Conservation (phyloP, 2,888 invertebrate genomes). For the Campopleginae sp. region DNA sequence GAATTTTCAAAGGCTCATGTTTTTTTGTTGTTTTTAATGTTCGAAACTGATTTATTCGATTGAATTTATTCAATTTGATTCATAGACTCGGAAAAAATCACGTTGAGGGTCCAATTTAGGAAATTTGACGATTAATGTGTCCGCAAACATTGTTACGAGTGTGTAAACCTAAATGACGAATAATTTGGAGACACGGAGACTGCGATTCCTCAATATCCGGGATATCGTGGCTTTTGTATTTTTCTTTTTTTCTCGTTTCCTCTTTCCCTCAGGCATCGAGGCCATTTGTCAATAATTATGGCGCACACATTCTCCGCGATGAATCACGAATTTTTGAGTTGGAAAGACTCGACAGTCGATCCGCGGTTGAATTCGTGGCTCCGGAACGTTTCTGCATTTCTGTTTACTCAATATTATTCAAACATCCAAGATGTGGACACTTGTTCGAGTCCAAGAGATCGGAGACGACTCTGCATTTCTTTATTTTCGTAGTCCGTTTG, state of each 20-base stretch:
- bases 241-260: conserved; percentile 25
- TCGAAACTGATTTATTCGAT: neutral
- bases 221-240: conserved; percentile 11
- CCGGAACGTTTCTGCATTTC: conserved; percentile 22
- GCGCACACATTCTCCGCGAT: conserved; percentile 52
- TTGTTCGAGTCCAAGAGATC: neutral
- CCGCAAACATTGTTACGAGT: neutral
- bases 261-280: conserved; percentile 25
- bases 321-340: conserved; percentile 58
- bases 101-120: neutral
- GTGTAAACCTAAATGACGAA: conserved; percentile 40
- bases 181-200: no score
- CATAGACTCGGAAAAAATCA: no score
- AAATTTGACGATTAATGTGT: conserved; percentile 14
- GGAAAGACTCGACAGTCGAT: neutral
- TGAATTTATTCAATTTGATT: no score
- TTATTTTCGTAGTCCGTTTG: neutral
- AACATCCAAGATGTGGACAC: conserved; percentile 42
- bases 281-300: conserved; percentile 59
- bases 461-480: neutral
- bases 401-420: conserved; percentile 62
- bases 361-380: conserved; percentile 38
- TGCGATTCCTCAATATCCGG: conserved; percentile 37
- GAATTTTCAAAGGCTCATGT: no score
- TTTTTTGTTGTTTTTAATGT: neutral